Evolutionary conservation across 2,888 invertebrate species (phyloP).

Genomic region (Polia nebulosa): DNA sequence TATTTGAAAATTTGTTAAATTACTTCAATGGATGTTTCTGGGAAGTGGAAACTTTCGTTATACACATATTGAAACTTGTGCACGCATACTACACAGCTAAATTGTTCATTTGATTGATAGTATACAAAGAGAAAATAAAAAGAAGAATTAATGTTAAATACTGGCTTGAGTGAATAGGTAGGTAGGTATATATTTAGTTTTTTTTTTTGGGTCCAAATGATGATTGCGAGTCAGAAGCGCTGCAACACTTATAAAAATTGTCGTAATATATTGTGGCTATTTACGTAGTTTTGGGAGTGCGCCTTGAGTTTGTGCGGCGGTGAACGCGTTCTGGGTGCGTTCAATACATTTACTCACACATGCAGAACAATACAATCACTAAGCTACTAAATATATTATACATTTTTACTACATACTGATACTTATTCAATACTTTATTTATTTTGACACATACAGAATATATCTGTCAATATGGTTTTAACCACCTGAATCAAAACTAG

Average conservation of each 20-base stretch:
- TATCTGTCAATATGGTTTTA: slow-evolving; percentile 20
- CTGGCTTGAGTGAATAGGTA: slow-evolving; percentile 36
- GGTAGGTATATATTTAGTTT: slow-evolving; percentile 54
- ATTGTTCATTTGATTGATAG: slow-evolving; percentile 25
- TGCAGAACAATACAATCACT: slow-evolving; percentile 32
- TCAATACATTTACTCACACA: slow-evolving; percentile 63
- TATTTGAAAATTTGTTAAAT: slow-evolving; percentile 26
- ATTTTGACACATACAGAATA: slow-evolving; percentile 23
- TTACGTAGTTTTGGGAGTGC: slow-evolving; percentile 58
- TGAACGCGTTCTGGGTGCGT: slow-evolving; percentile 74
- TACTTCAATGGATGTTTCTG: slow-evolving; percentile 24
- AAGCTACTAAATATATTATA: slow-evolving; percentile 14
- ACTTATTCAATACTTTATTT: slow-evolving; percentile 28
- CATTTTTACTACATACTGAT: slow-evolving; percentile 27
- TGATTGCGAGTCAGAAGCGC: slow-evolving; percentile 52
- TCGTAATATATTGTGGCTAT: slow-evolving; percentile 52
- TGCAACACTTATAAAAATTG: slow-evolving; percentile 43
- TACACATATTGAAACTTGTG: slow-evolving; percentile 26
- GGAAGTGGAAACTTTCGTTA: slow-evolving; percentile 19
- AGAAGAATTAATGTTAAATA: slow-evolving; percentile 25
- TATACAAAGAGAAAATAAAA: slow-evolving; percentile 13
- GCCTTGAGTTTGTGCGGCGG: slow-evolving; percentile 75
- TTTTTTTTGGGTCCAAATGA: slow-evolving; percentile 73
- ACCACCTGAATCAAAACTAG: slow-evolving; percentile 11
- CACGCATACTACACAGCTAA: slow-evolving; percentile 31